phyloP scores from a whole-genome alignment of 1,140 invertebrate species.

The Pseudobourletiella spinata region DNA sequence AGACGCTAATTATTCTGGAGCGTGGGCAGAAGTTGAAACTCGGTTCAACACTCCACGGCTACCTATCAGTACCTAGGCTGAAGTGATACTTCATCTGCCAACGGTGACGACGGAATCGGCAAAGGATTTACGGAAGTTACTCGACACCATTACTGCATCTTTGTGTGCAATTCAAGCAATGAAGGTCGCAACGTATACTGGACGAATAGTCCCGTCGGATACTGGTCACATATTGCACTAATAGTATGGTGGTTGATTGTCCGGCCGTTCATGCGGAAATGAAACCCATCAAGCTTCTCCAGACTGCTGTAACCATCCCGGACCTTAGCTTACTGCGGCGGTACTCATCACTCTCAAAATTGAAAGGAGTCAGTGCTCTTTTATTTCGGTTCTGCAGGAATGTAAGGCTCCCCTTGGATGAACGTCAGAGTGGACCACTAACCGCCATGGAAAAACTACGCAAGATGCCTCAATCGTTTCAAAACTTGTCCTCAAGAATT shows the following conservation, averaged over 20 bases:
- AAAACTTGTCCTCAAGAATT: too few species aligned
- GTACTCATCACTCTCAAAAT: neutral
- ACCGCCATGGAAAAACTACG: too few species aligned
- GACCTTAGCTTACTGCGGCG: neutral
- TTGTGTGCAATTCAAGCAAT: too few species aligned
- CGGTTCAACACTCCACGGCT: neutral
- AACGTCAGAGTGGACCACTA: neutral
- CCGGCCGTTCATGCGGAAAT: too few species aligned
- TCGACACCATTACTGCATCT: too few species aligned
- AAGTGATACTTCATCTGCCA: neutral
- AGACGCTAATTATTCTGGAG: neutral
- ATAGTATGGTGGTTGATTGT: neutral
- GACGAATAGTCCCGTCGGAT: too few species aligned
- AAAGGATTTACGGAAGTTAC: neutral
- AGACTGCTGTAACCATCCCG: too few species aligned
- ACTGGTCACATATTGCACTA: neutral
- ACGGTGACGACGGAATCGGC: neutral
- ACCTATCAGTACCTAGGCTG: neutral
- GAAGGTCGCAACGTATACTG: too few species aligned
- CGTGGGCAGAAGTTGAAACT: neutral
- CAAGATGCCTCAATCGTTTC: too few species aligned
- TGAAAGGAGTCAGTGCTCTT: neutral
- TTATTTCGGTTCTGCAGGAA: neutral
- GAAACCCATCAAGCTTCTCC: too few species aligned
- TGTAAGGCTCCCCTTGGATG: too few species aligned